Base-by-base conservation (phyloP, 1,140 invertebrate species). In the Aphelenchoides besseyi region DNA sequence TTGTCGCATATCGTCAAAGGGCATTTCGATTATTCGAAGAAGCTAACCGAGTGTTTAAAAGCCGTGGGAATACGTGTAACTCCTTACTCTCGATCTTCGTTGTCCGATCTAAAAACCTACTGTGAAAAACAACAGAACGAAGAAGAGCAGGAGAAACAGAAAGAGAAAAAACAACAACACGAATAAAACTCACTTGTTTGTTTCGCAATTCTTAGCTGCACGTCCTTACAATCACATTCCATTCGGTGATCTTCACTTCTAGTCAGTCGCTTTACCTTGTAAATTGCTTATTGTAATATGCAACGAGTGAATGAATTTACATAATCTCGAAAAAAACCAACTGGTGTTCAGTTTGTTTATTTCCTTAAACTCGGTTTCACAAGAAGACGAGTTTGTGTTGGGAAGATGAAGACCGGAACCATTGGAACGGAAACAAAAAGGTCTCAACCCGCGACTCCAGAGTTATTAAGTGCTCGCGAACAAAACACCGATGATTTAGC, bases 1-100 rank as follows among this genome's bases (percentile, higher is more conserved):
- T 48, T 83, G 9, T 76, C 72, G 26, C 83, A 85, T 68, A 83
- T 83, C 41, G 83, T 83, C 28, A 48, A 80, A 73, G 81, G 81
- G 16, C 81, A 83, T 71, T 67, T 83, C 70, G 81, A 83, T 68
- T 83, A 83, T 55, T 74, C 76, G 2, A 70, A 74, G 41, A 83
- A 80, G 41, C 55, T 83, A 12, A 82, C 80, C 8, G 79, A 83
- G 63, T 75, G 83, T 2, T 53, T 83, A 29, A 70, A 82, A 9
- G 81, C 81, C 5, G 81, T 83, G 12, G 81, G 81, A 0, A 63
- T 85, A 9, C 69, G 75, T 66, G 79, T 82, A 23, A 68, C 77
- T 12, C 76, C 76, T 9, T 73, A 64, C 23, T 77, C 75, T 2
- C 28, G n/a, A 48, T 16, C 41, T 23, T 48, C 41, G 41, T 23